phyloP scores from a whole-genome alignment of 2,888 invertebrate genomes.

The Cenopis cana region DNA sequence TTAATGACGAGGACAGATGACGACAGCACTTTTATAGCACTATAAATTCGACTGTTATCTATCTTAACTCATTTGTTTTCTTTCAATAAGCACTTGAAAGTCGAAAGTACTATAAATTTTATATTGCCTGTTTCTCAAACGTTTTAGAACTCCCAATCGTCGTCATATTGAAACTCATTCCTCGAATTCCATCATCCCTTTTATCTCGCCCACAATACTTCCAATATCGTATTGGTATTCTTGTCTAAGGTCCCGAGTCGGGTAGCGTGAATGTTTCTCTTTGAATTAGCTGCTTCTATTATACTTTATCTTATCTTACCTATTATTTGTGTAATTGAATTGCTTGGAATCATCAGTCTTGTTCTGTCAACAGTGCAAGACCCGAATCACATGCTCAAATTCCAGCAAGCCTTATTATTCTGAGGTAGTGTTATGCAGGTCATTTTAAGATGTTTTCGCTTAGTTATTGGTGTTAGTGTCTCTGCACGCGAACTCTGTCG shows the following conservation, averaged over 20 bases:
- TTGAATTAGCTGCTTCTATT: conserved; percentile 18
- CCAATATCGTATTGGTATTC: conserved; percentile 37
- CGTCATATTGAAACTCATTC: conserved; percentile 31
- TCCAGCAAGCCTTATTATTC: background rate
- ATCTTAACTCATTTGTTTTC: too few relatives aligned
- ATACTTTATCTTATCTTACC: conserved; percentile 21
- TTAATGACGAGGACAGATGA: too few relatives aligned
- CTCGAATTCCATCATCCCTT: conserved; percentile 28
- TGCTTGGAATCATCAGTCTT: background rate
- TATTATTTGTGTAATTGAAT: conserved; percentile 16
- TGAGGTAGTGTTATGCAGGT: background rate
- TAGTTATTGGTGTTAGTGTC: background rate
- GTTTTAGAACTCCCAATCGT: conserved; percentile 1
- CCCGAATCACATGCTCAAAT: background rate
- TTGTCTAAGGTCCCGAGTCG: conserved; percentile 28
- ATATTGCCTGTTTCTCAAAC: background rate
- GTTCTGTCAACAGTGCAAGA: background rate
- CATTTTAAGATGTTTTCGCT: background rate
- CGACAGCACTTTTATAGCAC: too few relatives aligned
- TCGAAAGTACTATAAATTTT: too few relatives aligned
- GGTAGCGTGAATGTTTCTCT: conserved; percentile 37
- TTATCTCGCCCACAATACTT: conserved; percentile 35
- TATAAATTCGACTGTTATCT: too few relatives aligned
- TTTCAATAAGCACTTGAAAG: too few relatives aligned
- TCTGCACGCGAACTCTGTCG: too few relatives aligned